Evolutionary conservation across 2,113 vertebrate genomes (phyloP), one percentile per base, ranked within the genome.

Genomic region (Xiphophorus maculatus): DNA sequence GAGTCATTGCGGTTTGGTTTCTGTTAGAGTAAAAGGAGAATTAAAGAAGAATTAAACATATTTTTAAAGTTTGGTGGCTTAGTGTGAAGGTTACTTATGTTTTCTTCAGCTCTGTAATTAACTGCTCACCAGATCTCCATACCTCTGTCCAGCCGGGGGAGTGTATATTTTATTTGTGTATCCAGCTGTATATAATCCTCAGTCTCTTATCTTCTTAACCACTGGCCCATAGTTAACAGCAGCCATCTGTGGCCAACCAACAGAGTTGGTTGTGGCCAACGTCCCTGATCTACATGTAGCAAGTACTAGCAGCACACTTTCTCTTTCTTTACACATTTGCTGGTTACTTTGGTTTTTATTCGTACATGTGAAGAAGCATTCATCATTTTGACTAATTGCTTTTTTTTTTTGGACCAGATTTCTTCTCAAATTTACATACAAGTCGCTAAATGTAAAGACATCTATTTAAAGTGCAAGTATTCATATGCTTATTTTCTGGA

Each of bases 121-220:
- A 66, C 80, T 67, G 0, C 32, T 76, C 77, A 88, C 74, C 66
- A 87, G 72, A 84, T 87, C 80, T 28, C 80, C 62, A 74, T 81
- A 71, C 80, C 70, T 73, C 79, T 81, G 82, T 86, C 84, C 84
- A 84, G 66, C 75, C 90, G 86, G 37, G 73, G 71, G 64, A 13
- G 66, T 76, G 68, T 81, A 66, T 75, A 69, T 7, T 6, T 84
- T 75, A 69, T 7, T 6, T 84, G 76, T 62, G 58, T 84, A 30
- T 84, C 74, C 86, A 89, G 86, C 82, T 91, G 87, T 79, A 84
- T 62, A 35, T 74, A 74, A 73, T 77, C 86, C 80, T 78, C 63
- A 82, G 87, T 81, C 89, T 92, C 90, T 92, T 92, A 92, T 92
- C 91, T 87, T 79, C 63, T 73, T 89, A 92, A 92, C 92, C 87